Conservation (phyloP, 2,888 invertebrate genomes). For the Epinotia demarniana region DNA sequence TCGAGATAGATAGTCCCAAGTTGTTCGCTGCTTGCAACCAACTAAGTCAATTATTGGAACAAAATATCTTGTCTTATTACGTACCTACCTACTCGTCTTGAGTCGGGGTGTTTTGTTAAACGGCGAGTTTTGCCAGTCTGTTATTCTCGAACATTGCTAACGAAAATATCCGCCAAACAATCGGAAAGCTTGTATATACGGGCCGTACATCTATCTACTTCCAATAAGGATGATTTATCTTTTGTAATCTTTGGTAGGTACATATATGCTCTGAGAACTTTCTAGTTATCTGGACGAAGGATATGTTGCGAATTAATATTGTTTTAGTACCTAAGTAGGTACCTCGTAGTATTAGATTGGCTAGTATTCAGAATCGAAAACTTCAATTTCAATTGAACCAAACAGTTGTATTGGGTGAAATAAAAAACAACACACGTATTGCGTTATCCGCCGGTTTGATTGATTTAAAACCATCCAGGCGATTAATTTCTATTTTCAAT, state of each 20-base stretch:
- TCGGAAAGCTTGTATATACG: conserved; percentile 2
- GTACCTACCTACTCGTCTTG: conserved; percentile 33
- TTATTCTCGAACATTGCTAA: conserved; percentile 27
- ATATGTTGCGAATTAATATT: not conserved
- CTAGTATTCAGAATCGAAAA: not conserved
- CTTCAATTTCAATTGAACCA: conserved; percentile 5
- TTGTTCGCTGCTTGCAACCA: conserved; percentile 42
- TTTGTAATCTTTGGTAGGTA: conserved; percentile 10
- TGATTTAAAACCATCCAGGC: conserved; percentile 34
- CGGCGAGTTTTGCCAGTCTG: conserved; percentile 36
- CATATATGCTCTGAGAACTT: conserved; percentile 2
- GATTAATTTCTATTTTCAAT: conserved; percentile 43
- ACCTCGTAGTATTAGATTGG: too few species aligned
- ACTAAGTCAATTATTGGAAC: conserved; percentile 44
- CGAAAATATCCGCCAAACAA: conserved; percentile 28
- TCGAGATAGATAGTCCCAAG: conserved; percentile 54
- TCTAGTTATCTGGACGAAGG: not conserved
- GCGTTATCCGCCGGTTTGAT: conserved; percentile 26
- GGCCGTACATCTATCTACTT: not conserved
- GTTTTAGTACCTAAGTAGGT: not conserved
- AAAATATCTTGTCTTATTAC: conserved; percentile 41
- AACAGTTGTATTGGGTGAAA: conserved; percentile 4
- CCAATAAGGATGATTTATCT: conserved; percentile 13
- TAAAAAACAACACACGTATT: conserved; percentile 17
- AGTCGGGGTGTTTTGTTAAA: conserved; percentile 35